Evolutionary conservation across 2,888 invertebrate genomes (phyloP), one percentile per base, ranked within the genome.

Genomic region (Rotaria magnacalcarata): DNA sequence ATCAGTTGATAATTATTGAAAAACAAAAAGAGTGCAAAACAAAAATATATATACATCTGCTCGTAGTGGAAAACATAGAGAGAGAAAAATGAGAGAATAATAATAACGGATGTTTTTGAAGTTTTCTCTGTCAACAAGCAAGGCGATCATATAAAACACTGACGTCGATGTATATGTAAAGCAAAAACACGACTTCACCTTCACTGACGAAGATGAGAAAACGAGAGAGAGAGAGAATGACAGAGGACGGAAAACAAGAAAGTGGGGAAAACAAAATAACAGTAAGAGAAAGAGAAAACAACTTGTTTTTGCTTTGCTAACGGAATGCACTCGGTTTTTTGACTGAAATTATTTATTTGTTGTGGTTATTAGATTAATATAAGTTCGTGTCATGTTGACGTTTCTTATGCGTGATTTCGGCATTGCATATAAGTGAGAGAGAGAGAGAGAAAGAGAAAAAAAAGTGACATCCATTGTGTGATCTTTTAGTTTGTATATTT

Each of bases 101-200:
- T 16, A 67, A 67, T 34, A 41, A 67, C 67, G 67, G 67, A 67
- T 67, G 67, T 67, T 67, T 67, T 67, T 34, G 67, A 67, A 67
- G 67, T 34, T 67, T 67, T 67, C 34, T 34, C 6, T 34, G 67
- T 67, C 67, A 67, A 34, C 67, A 67, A 67, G 34, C 5, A 67
- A 16, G 27, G 34, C 34, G 19, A 67, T 67, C 34, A 67, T 27
- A 67, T 14, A 67, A 67, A 67, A 60, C n/a, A 27, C 1, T 2
- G 10, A 5, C 27, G 27, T 67, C 34, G 34, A 7, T 67, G 27
- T 14, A 34, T 67, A 41, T 19, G 5, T 67, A 34, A 67, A 41
- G 67, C 67, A 19, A 67, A 67, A 67, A 67, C 27, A 67, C 67
- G 67, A 34, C 67, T 67, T 67, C 67, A 67, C 67, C 67, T 67